Base-by-base conservation (phyloP, 2,113 vertebrate species). In the Paratilapia polleni region DNA sequence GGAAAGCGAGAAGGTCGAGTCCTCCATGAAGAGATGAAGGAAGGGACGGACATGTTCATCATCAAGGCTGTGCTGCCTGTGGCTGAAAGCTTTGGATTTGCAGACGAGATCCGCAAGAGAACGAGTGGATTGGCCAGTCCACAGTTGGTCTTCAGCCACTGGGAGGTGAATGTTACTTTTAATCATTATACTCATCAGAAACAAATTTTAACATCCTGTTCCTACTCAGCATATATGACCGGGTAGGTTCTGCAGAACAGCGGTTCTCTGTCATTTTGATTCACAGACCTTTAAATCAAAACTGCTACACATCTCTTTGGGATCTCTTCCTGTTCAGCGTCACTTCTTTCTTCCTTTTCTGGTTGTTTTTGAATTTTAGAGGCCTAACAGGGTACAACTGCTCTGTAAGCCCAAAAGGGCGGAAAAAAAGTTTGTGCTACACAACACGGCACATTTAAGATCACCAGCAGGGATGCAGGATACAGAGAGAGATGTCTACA, bases 61-160 rank as follows among this genome's bases (percentile, higher is more conserved):
- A 98, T 99, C 92, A 98, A 97, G 89, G 98, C 98, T 0, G 95
- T 97, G 57, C 96, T 99, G 81, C 98, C 98, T 0, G 98, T 99
- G 19, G 98, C 98, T 0, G 98, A 99, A 88, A 99, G 98, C 94
- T 99, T 99, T 8, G 98, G 98, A 1, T 99, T 99, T 78, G 98
- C 98, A 1, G 98, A 99, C 58, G 98, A 99, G 93, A 98, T 99
- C 94, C 95, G 98, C 88, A 99, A 99, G 92, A 95, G 96, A 86
- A 99, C 98, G 6, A 99, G 98, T 14, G 98, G 98, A 70, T 92
- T 99, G 93, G 98, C 98, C 87, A 99, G 98, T 93, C 98, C 98
- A 0, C 98, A 99, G 92, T 96, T 99, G 92, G 95, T 99, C 57
- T 99, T 99, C 96, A 99, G 97, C 95, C 98, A 99, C 92, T 99